These are phyloP conservation scores for Dioctria rufipes DNA, from an alignment of 2,888 invertebrate species.

Conservation along the genomic window DNA sequence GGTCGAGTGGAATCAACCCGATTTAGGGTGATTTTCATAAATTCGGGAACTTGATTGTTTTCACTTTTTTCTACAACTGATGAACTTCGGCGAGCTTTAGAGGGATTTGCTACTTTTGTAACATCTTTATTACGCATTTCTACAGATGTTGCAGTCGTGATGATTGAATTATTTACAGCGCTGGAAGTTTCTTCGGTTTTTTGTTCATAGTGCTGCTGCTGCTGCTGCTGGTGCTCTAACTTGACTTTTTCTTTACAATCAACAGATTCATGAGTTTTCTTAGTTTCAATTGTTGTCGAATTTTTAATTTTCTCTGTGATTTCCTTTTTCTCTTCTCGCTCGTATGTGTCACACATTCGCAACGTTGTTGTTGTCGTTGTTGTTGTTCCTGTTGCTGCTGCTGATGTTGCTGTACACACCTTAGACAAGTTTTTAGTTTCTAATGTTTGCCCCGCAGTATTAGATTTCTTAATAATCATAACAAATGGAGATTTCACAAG, in stretches of 20 bases:
- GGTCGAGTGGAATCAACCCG: conserved; percentile 78
- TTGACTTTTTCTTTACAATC: conserved; percentile 17
- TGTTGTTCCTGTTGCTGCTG: too few species aligned
- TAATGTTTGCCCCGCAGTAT: conserved; percentile 20
- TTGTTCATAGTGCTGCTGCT: background rate
- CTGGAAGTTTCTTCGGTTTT: background rate
- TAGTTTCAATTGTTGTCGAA: background rate
- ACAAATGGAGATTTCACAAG: conserved; percentile 68
- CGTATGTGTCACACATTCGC: conserved; percentile 74
- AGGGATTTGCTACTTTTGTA: conserved; percentile 62
- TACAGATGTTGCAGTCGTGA: background rate
- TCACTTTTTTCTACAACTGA: conserved; percentile 48
- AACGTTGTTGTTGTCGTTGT: conserved; percentile 68
- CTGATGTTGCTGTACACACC: conserved; percentile 37
- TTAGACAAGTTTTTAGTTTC: conserved; percentile 40
- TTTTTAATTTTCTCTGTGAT: background rate
- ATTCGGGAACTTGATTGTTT: conserved; percentile 75
- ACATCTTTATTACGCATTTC: conserved; percentile 36
- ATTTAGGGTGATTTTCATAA: conserved; percentile 80
- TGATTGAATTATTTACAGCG: background rate
- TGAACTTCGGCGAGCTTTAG: conserved; percentile 52
- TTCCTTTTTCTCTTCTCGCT: conserved; percentile 26
- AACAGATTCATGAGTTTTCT: background rate
- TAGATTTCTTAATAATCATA: conserved; percentile 67
- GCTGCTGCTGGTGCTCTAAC: background rate